Percentiles rank a stretch among this genome's conserved stretches.
phyloP scores from a whole-genome alignment of 1,140 invertebrate species.

The Drosophila sturtevanti region DNA sequence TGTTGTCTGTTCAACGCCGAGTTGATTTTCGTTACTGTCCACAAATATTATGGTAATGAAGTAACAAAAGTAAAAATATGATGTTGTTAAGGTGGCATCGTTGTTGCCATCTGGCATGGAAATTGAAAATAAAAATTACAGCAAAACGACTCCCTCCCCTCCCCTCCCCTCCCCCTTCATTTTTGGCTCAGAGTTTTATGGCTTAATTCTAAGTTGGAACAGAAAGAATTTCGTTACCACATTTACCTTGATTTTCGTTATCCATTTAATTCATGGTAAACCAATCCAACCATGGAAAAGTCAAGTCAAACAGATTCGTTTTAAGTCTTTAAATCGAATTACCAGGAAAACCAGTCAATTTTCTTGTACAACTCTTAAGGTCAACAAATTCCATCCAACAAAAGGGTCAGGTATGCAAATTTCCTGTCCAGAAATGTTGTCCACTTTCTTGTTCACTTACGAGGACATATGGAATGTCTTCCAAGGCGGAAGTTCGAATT shows the following conservation, averaged over 20 bases:
- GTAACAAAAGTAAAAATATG: not conserved
- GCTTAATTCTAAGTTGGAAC: conserved; percentile 21
- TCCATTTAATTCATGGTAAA: no score
- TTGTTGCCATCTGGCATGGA: conserved; percentile 7
- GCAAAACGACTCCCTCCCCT: no score
- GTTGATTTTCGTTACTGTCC: conserved; percentile 41
- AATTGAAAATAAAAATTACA: conserved; percentile 18
- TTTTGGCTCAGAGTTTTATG: no score
- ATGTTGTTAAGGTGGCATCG: conserved; percentile 14
- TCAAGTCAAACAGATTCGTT: not conserved
- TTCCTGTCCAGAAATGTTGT: conserved; percentile 36
- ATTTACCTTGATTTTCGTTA: no score
- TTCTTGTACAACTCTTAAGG: conserved; percentile 28
- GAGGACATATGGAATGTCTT: conserved; percentile 38
- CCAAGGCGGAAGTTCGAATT: conserved; percentile 72
- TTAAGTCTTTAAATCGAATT: conserved; percentile 68
- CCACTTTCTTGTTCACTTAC: conserved; percentile 36
- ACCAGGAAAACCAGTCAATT: conserved; percentile 55
- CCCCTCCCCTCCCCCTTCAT: no score
- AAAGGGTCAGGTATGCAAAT: conserved; percentile 62
- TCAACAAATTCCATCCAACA: not conserved
- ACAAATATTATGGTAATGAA: conserved; percentile 72
- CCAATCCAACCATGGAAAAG: no score
- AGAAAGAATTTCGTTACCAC: not conserved
- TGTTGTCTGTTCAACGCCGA: conserved; percentile 47